phyloP scores from a whole-genome alignment of 1,140 invertebrate species.

The Planococcus citri region DNA sequence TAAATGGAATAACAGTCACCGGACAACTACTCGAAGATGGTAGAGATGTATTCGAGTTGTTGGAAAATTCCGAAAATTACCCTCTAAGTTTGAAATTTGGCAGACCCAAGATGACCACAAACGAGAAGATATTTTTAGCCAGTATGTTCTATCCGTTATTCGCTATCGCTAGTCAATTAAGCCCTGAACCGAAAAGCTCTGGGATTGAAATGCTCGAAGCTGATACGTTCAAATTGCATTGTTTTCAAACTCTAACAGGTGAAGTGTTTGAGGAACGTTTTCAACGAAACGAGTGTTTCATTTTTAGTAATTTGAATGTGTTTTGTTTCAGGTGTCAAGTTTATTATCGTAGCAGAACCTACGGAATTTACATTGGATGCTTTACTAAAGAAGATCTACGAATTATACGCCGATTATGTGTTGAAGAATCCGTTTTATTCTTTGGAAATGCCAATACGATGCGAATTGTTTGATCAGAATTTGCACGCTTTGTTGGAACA shows the following conservation, averaged over 20 bases:
- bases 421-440: conserved; percentile 99
- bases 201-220: conserved; percentile 94
- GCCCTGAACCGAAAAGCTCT: conserved; percentile 85
- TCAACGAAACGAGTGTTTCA: too few relatives aligned
- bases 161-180: conserved; percentile 93
- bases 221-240: conserved; percentile 92
- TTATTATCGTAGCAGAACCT: conserved; percentile 85
- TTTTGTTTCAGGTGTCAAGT: conserved; percentile 86
- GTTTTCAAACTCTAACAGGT: conserved; percentile 94
- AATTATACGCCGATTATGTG: conserved; percentile 95
- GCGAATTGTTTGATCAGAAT: conserved; percentile 90
- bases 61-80: conserved; percentile 62
- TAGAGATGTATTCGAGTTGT: conserved; percentile 58
- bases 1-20: conserved; percentile 72
- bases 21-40: conserved; percentile 74
- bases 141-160: conserved; percentile 91
- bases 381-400: conserved; percentile 86
- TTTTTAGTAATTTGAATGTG: conserved; percentile 6
- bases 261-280: too few relatives aligned
- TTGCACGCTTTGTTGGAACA: conserved; percentile 76
- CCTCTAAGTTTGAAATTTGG: conserved; percentile 73
- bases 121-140: conserved; percentile 91
- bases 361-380: conserved; percentile 71
- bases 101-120: conserved; percentile 79
- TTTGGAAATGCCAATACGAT: conserved; percentile 96